Base-by-base conservation (phyloP, 2,888 invertebrate genomes). In the Dryomyza anilis region DNA sequence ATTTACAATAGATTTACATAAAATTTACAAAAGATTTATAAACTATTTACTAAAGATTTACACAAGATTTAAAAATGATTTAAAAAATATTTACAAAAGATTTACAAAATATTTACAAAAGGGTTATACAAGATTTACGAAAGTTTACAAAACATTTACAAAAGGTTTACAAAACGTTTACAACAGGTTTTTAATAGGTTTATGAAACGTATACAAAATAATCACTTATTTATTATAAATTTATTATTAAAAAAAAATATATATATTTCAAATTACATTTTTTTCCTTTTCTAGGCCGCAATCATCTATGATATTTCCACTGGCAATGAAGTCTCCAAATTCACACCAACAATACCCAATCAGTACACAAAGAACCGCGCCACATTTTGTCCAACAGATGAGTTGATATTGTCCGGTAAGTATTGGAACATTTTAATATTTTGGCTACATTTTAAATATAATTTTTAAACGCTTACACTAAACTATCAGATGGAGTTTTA, bases 311-410 rank as follows among this genome's bases (percentile, higher is more conserved):
- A 99, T 83, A 89, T 95, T 16, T 86, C 88, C 67, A 95, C 95
- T 0, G 93, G 94, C 2, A 85, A 88, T 63, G 86, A 89, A 70
- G 81, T 97, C 46, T 85, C 89, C 69, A 89, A 90, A 0, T 86
- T 98, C 52, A 88, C 89, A 30, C 94, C 95, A 1, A 87, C 90
- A 61, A 89, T 93, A 76, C 92, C 94, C 66, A 98, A 98, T 84
- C 91, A 93, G 80, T 99, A 98, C 84, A 91, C 91, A 2, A 92
- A 93, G 84, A 98, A 98, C 84, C 86, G 93, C 58, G 98, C 98
- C 2, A 96, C 96, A 2, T 97, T 96, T 83, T 95, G 93, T 83
- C 94, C 94, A 60, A 91, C 92, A 2, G 98, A 98, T 80, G 96
- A 97, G 76, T 85, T 98, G 19, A 91, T 98, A n/a, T 85, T 98